Evolutionary conservation across 2,888 invertebrate species (phyloP), one percentile per base, ranked within the genome.

Genomic region (Pammene fasciana): DNA sequence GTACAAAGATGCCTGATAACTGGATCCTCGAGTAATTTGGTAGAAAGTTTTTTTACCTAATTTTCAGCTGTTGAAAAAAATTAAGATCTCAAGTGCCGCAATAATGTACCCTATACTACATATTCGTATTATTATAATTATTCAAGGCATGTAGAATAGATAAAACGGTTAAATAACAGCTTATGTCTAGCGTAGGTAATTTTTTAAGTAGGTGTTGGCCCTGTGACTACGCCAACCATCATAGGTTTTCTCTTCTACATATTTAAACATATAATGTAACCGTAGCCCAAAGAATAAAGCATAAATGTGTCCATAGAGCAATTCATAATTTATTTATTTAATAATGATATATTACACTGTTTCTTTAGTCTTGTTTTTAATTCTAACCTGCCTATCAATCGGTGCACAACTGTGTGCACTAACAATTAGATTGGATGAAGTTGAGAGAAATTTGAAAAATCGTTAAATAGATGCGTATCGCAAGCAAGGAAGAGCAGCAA

Each of bases 231-330:
- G 50, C 50, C 50, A 41, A 41, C 14, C 41, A 41, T 55, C 18
- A 14, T 43, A 55, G 55, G 52, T 62, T 55, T 55, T 55, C 65
- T 59, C 65, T 59, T 55, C 60, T 65, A 60, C 60, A 57, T 65
- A 55, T 59, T 59, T 70, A 70, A 70, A 60, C 34, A 57, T 57
- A 26, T 50, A 60, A 70, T 70, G 70, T 70, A 70, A 60, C 70
- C 46, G 60, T 70, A 65, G 54, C 55, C 70, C 70, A 70, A 68
- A 65, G 48, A 70, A 70, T 70, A 70, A 70, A 70, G 70, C 65
- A 65, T 65, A 54, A 60, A 65, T 65, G 65, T 70, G 60, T 60
- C 70, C 65, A 60, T 70, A 60, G 60, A 60, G 46, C 65, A 70
- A 65, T 34, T 55, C 10, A 70, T 70, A 70, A 59, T 60, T 70